phyloP scores from a whole-genome alignment of 2,888 invertebrate species.

The Chelonus formosanus region DNA sequence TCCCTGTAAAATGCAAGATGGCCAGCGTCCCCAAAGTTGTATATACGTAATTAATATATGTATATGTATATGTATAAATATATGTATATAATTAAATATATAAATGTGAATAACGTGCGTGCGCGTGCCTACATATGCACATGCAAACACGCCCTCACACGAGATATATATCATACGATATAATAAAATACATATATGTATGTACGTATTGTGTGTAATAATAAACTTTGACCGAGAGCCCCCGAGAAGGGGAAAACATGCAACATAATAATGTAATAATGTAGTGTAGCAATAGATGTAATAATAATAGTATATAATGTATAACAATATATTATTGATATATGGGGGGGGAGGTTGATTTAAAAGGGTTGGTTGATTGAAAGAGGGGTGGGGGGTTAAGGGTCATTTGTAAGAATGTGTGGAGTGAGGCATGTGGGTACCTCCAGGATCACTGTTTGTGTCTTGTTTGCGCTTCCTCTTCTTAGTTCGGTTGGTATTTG shows the following conservation, averaged over 20 bases:
- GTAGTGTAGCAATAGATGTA: conserved; percentile 59
- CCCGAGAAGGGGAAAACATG: conserved; percentile 62
- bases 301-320: conserved; percentile 48
- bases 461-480: conserved; percentile 99
- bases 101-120: conserved; percentile 34
- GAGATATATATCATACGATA: too few relatives aligned
- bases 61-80: conserved; percentile 40
- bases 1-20: conserved; percentile 66
- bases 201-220: conserved; percentile 41
- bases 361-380: conserved; percentile 13
- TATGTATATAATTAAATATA: conserved; percentile 11
- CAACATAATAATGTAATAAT: conserved; percentile 54
- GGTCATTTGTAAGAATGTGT: conserved; percentile 54
- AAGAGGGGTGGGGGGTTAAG: conserved; percentile 34
- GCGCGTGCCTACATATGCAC: conserved; percentile 38
- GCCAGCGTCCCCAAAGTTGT: conserved; percentile 66
- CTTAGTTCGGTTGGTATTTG: conserved; percentile 99
- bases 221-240: conserved; percentile 56
- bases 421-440: conserved; percentile 74
- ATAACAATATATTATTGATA: conserved; percentile 43
- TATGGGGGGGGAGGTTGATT: conserved; percentile 1
- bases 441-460: conserved; percentile 87
- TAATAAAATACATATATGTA: conserved; percentile 50
- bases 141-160: conserved; percentile 39
- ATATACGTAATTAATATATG: conserved; percentile 53